Base-by-base conservation (phyloP, 2,888 invertebrate genomes). In the Synergus itoensis region DNA sequence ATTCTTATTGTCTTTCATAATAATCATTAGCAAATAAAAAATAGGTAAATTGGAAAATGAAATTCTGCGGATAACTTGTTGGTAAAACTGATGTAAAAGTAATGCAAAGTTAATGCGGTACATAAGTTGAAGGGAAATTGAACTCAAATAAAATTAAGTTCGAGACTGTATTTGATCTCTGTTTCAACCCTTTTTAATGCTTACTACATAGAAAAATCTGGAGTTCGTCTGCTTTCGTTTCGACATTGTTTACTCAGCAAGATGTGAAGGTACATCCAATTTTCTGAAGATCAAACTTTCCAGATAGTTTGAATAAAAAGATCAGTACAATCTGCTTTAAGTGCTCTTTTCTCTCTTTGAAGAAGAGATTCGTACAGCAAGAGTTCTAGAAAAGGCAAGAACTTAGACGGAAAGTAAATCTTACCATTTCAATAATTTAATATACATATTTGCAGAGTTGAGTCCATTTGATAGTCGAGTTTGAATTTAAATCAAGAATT, bases 251-350 rank as follows among this genome's bases (percentile, higher is more conserved):
- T 73, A 53, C 73, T 73, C 73, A 48, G 53, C 36, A 36, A 53
- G 73, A 73, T 73, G 36, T 73, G 53, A 73, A 73, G 48, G 53
- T 73, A 53, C 73, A 53, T 73, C 53, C 73, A 73, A 73, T 73
- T 73, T 73, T 53, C 73, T 28, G 9, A 36, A 53, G 53, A 73
- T 73, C 73, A 73, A 73, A 73, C 73, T 36, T n/a, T 53, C 18
- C n/a, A 18, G 11, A n/a, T 36, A 16, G 53, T 53, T 73, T 28
- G 48, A 73, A 53, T 73, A 73, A 73, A 48, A 67, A 67, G 67
- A 45, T 67, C 53, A 73, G 73, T 53, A 40, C 73, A 53, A 53
- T 73, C 53, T 53, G 36, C n/a, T 73, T 73, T 53, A 40, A 73
- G 53, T 73, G 53, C 28, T 73, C 73, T 53, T 53, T 53, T 53